Evolutionary conservation across 2,888 invertebrate species (phyloP), one percentile per base, ranked within the genome.

Genomic region (Latrodectus hesperus): DNA sequence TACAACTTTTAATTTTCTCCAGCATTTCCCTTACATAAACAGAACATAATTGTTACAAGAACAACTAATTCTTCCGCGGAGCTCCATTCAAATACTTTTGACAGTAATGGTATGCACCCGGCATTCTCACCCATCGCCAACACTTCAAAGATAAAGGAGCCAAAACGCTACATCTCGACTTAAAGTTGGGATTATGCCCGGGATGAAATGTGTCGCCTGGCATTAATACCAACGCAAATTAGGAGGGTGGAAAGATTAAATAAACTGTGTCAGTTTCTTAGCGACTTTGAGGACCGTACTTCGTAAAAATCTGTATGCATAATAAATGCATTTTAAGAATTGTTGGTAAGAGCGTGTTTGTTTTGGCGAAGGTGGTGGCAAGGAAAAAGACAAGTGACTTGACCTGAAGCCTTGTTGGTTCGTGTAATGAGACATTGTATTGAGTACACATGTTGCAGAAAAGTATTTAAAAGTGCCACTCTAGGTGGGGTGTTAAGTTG

Each of bases 181-280:
- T 38, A 38, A 38, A 38, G 38, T 38, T 38, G 38, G 38, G 38
- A 38, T 38, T 38, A 38, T 38, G 38, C 38, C 38, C 38, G 4
- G 60, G 60, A 60, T 60, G 60, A 60, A 60, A 60, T 60, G 60
- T 60, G 60, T 60, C 60, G 60, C 60, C n/a, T 60, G n/a, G 60
- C 12, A 60, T 60, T 60, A 60, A 60, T 60, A 60, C 60, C 14
- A 60, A 60, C 60, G 60, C 60, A 60, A 60, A 60, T 60, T 60
- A 60, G 60, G 60, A 12, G 60, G 12, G 60, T 60, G 60, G n/a
- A 60, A 60, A 60, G 60, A 60, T 60, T 60, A 60, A 60, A 60
- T 60, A 60, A 60, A 60, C 60, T 60, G 60, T 60, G 60, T 60
- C 60, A 60, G 60, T 60, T 60, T 60, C 60, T 60, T 60, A 60